Evolutionary conservation across 2,888 invertebrate genomes (phyloP).

Genomic region (Phalera bucephala): DNA sequence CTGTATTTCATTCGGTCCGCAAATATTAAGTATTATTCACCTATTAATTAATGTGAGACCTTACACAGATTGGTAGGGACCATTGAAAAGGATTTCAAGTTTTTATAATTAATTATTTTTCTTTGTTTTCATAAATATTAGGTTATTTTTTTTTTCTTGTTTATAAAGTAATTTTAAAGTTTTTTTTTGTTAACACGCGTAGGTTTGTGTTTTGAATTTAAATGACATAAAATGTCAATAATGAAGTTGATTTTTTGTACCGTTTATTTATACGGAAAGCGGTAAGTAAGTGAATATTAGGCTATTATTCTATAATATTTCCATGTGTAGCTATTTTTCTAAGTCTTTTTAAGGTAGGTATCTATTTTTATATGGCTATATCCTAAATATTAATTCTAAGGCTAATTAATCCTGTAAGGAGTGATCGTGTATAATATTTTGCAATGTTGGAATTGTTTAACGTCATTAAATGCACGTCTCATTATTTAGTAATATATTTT

Average conservation of each 20-base stretch:
- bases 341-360: slow-evolving; percentile 11
- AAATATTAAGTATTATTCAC: no score
- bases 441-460: slow-evolving; percentile 37
- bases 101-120: no score
- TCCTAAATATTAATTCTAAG: slow-evolving; percentile 32
- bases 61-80: no score
- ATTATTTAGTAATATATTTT: slow-evolving; percentile 3
- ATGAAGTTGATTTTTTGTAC: background rate
- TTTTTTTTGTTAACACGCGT: background rate
- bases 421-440: slow-evolving; percentile 21
- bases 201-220: background rate
- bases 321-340: slow-evolving; percentile 14
- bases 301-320: slow-evolving; percentile 5
- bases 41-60: no score
- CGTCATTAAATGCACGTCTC: slow-evolving; percentile 19
- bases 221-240: slow-evolving; percentile 1
- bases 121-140: no score
- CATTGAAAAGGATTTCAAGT: no score
- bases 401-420: slow-evolving; percentile 18
- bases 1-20: no score
- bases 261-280: background rate
- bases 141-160: no score
- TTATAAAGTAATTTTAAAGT: background rate
- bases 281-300: background rate
- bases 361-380: slow-evolving; percentile 35